A percentile compares a stretch with the other conserved stretches of the same genome.
phyloP scores from a whole-genome alignment of 2,888 invertebrate species.

The Drosophila kambysellisi region DNA sequence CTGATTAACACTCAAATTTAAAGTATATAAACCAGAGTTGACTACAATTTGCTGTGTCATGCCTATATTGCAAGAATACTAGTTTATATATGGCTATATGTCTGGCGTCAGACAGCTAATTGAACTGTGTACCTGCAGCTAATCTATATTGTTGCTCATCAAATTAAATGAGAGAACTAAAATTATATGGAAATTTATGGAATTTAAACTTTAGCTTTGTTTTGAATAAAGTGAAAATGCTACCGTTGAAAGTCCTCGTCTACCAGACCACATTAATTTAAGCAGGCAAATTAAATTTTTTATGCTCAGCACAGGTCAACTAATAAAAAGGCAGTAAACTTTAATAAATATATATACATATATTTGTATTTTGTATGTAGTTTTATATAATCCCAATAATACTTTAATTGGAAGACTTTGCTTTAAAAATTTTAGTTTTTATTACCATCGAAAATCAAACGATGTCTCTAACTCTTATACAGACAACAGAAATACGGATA shows the following conservation, averaged over 20 bases:
- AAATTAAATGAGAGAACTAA: background rate
- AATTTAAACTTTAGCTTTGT: background rate
- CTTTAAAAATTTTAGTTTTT: background rate
- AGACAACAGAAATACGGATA: background rate
- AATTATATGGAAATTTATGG: background rate
- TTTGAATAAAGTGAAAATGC: background rate
- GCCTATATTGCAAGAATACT: constrained; percentile 27
- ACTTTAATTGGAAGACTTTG: background rate
- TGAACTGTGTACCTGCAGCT: constrained; percentile 29
- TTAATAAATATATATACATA: background rate
- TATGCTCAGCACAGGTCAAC: background rate
- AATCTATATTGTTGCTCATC: background rate
- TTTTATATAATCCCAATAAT: too few species aligned
- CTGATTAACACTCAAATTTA: constrained; percentile 11
- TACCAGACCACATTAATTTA: background rate
- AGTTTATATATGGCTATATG: background rate
- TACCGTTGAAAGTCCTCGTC: background rate
- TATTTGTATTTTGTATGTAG: background rate
- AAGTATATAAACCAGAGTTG: background rate
- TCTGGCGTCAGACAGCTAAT: constrained; percentile 9
- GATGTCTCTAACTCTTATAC: background rate
- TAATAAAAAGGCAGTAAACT: background rate
- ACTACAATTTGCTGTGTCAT: constrained; percentile 26
- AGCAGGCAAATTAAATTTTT: background rate
- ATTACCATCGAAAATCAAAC: background rate